Evolutionary conservation across 1,140 invertebrate genomes (phyloP).

Genomic region (Colletes gigas): DNA sequence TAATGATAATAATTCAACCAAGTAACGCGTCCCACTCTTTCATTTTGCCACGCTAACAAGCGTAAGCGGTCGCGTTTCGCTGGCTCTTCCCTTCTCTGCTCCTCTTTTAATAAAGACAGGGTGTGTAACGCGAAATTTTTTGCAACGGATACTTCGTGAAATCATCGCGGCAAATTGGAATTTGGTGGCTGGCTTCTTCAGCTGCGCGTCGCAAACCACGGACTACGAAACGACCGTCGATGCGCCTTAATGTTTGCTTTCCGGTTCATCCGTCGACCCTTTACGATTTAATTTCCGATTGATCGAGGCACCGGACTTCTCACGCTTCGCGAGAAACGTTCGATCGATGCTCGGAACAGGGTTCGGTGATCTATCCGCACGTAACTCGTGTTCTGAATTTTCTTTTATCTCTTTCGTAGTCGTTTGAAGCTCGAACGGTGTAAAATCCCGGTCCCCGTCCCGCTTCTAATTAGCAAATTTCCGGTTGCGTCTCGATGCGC

Average conservation of each 20-base stretch:
- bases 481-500: slow-evolving; percentile 43
- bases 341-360: too few species aligned
- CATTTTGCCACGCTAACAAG: slow-evolving; percentile 31
- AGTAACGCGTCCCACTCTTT: slow-evolving; percentile 42
- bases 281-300: too few species aligned
- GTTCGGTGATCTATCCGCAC: too few species aligned
- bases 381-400: too few species aligned
- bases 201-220: too few species aligned
- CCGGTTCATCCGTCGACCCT: too few species aligned
- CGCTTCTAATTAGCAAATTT: slow-evolving; percentile 52
- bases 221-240: neutral
- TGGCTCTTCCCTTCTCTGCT: neutral
- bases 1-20: slow-evolving; percentile 60
- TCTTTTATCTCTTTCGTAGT: too few species aligned
- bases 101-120: slow-evolving; percentile 12
- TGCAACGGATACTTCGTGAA: neutral
- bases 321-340: too few species aligned
- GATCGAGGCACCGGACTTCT: too few species aligned
- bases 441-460: neutral
- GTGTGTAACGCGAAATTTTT: neutral
- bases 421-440: neutral
- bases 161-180: slow-evolving; percentile 26
- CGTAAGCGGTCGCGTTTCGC: neutral
- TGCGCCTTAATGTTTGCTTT: neutral
- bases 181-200: neutral